phyloP scores from a whole-genome alignment of 2,888 invertebrate genomes.

The Papilio demoleus region DNA sequence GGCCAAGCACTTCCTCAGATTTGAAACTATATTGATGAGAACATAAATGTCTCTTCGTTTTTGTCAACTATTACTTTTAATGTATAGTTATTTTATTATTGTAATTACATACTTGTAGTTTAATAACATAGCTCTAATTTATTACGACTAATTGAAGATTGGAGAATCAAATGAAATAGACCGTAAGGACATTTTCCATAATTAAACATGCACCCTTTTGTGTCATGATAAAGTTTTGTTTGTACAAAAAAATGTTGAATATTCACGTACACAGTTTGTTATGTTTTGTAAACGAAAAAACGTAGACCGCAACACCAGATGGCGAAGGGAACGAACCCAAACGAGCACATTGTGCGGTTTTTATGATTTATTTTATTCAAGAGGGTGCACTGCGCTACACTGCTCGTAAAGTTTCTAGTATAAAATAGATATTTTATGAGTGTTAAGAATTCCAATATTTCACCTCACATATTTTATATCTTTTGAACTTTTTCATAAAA shows the following conservation, averaged over 20 bases:
- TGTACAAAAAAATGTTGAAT: constrained; percentile 12
- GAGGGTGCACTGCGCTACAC: constrained; percentile 7
- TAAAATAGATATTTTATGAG: constrained; percentile 19
- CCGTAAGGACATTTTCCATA: not conserved
- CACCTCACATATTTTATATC: not conserved
- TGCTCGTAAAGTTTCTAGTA: constrained; percentile 22
- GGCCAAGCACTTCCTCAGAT: not conserved
- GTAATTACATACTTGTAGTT: not conserved
- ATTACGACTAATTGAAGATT: not conserved
- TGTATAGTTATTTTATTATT: not conserved
- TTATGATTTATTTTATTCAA: constrained; percentile 32
- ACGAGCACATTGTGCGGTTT: constrained; percentile 20
- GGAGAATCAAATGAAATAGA: not conserved
- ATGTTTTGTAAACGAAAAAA: constrained; percentile 15
- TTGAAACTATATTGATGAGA: not conserved
- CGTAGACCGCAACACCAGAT: constrained; percentile 27
- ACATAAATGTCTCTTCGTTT: not conserved
- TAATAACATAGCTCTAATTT: not conserved
- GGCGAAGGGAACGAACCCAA: constrained; percentile 27
- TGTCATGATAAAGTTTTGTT: constrained; percentile 1
- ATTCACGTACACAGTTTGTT: constrained; percentile 17
- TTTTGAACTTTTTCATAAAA: no score
- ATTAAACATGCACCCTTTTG: not conserved
- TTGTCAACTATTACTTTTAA: not conserved
- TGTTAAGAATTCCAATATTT: constrained; percentile 10